Percentiles rank a stretch among this genome's conserved stretches.
Conservation (phyloP, 2,797 vertebrate species). For the Mycteria americana region DNA sequence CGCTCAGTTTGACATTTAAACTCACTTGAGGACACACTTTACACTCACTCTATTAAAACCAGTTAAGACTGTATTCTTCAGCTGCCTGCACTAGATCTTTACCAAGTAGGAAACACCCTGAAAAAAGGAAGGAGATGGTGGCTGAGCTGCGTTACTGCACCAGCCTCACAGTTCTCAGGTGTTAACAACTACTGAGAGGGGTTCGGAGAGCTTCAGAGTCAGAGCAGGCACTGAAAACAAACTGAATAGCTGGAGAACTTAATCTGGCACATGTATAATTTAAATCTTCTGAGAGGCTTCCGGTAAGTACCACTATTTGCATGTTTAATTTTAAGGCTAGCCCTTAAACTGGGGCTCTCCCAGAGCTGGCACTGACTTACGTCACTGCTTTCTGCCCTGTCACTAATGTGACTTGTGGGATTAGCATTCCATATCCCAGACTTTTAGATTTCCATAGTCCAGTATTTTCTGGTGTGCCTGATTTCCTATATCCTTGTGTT, state of each 20-base stretch:
- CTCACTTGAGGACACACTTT: not conserved
- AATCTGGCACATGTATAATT: accelerated
- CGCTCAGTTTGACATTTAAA: not conserved
- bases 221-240: not conserved
- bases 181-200: accelerated
- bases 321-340: not conserved
- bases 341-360: not conserved
- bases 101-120: not conserved
- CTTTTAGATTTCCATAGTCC: not conserved
- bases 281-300: not conserved
- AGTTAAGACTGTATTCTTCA: accelerated
- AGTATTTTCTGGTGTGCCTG: accelerated
- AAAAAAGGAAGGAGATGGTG: not conserved
- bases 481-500: not conserved
- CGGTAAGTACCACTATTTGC: accelerated
- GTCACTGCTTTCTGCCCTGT: not conserved
- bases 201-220: not conserved
- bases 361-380: not conserved
- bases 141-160: accelerated
- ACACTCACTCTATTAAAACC: not conserved
- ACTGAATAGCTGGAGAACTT: accelerated
- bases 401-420: accelerated
- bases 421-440: accelerated
- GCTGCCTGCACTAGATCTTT: not conserved
- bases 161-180: not conserved